Conservation (phyloP, 2,888 invertebrate species). For the Chloromyia formosa region DNA sequence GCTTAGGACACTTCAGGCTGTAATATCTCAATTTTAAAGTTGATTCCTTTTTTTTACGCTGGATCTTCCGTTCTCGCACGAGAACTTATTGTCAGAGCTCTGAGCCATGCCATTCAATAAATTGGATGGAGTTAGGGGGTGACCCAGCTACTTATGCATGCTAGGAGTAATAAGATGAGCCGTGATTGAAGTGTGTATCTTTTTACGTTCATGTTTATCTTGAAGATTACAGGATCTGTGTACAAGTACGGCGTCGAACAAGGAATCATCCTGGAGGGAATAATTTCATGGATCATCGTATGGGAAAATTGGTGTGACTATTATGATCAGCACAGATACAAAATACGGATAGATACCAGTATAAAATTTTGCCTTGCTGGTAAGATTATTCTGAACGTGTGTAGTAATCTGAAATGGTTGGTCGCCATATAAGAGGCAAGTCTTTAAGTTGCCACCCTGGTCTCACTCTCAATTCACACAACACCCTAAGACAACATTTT, state of each 20-base stretch:
- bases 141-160: too few relatives aligned
- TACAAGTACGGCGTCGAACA: not conserved
- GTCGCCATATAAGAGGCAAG: too few relatives aligned
- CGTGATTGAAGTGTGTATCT: not conserved
- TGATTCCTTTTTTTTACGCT: not conserved
- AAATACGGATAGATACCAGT: too few relatives aligned
- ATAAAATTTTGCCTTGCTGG: too few relatives aligned
- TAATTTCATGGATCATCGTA: constrained; percentile 10
- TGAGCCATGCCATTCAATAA: not conserved
- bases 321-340: too few relatives aligned
- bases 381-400: too few relatives aligned
- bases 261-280: not conserved
- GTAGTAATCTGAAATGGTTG: too few relatives aligned
- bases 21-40: constrained; percentile 18
- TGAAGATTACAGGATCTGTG: not conserved
- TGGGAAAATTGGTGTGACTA: not conserved
- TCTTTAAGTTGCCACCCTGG: too few relatives aligned
- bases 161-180: not conserved
- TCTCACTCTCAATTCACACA: too few relatives aligned
- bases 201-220: not conserved
- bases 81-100: not conserved
- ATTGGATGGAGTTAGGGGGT: not conserved
- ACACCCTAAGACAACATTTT: too few relatives aligned
- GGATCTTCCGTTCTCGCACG: not conserved
- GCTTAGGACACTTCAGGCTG: not conserved